A percentile compares a stretch with the other conserved stretches of the same genome.
phyloP scores from a whole-genome alignment of 2,113 vertebrate species.

The Tilapia sparmanii region DNA sequence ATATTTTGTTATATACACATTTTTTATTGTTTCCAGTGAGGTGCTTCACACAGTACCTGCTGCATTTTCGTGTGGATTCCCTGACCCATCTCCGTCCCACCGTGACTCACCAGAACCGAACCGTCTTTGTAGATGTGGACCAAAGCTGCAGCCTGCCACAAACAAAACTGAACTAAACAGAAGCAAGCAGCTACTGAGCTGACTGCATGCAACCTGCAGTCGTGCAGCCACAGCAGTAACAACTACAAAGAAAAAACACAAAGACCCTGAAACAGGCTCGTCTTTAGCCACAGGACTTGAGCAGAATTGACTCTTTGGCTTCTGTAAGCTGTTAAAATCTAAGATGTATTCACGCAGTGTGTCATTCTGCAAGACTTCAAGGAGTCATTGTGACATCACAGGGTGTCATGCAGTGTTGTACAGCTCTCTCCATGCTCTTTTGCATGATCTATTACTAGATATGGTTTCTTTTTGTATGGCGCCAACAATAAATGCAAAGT shows the following conservation, averaged over 20 bases:
- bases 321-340: neutral
- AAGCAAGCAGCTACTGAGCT: neutral
- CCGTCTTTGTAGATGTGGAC: conserved; percentile 83
- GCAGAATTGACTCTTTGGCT: neutral
- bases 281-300: neutral
- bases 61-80: conserved; percentile 83
- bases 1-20: neutral
- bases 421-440: neutral
- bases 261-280: neutral
- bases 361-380: neutral
- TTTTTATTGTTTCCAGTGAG: neutral
- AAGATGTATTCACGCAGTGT: neutral
- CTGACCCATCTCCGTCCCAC: conserved; percentile 82
- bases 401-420: neutral
- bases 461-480: neutral
- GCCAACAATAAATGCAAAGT: neutral
- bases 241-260: neutral
- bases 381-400: neutral
- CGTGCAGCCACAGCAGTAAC: neutral
- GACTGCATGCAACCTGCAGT: neutral
- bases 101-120: conserved; percentile 78
- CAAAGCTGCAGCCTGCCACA: conserved; percentile 74
- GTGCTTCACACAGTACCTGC: conserved; percentile 21
- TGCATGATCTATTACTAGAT: neutral
- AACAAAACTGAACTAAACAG: neutral